These are phyloP conservation scores for Amphipoea oculea DNA, from an alignment of 2,888 invertebrate genomes.

Conservation along the genomic window DNA sequence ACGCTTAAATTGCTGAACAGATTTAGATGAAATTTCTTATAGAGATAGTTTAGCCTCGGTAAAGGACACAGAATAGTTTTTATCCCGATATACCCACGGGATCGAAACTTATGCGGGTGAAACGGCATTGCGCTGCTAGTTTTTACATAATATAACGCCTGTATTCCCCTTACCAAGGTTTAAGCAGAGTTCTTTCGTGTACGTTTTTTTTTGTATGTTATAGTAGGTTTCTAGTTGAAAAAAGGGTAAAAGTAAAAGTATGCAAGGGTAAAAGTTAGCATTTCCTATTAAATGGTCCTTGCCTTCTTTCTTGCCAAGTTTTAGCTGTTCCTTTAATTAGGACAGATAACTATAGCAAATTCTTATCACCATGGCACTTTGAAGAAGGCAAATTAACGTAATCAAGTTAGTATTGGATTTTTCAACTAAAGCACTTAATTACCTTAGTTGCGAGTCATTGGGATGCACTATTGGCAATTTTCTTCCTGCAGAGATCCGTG, in stretches of 20 bases:
- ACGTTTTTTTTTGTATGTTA: neutral
- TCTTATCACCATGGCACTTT: constrained; percentile 21
- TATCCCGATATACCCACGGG: too few species aligned
- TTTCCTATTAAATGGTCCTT: neutral
- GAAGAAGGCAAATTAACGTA: constrained; percentile 22
- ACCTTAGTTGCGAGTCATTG: constrained; percentile 7
- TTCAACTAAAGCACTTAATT: constrained; percentile 22
- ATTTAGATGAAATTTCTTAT: too few species aligned
- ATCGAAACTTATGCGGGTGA: too few species aligned
- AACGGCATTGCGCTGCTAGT: too few species aligned
- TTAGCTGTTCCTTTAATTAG: constrained; percentile 17
- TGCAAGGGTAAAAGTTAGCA: neutral
- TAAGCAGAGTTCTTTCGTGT: neutral
- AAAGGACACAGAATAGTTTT: too few species aligned
- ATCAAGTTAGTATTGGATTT: constrained; percentile 28
- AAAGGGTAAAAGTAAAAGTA: neutral
- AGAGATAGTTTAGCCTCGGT: too few species aligned
- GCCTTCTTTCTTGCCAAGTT: constrained; percentile 5
- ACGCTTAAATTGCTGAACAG: too few species aligned
- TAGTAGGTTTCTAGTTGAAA: neutral
- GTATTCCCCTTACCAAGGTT: neutral
- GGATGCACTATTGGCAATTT: neutral
- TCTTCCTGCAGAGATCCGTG: neutral
- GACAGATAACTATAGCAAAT: constrained; percentile 8
- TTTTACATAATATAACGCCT: too few species aligned